Base-by-base conservation (phyloP, 2,113 vertebrate species). In the Hippolais icterina region DNA sequence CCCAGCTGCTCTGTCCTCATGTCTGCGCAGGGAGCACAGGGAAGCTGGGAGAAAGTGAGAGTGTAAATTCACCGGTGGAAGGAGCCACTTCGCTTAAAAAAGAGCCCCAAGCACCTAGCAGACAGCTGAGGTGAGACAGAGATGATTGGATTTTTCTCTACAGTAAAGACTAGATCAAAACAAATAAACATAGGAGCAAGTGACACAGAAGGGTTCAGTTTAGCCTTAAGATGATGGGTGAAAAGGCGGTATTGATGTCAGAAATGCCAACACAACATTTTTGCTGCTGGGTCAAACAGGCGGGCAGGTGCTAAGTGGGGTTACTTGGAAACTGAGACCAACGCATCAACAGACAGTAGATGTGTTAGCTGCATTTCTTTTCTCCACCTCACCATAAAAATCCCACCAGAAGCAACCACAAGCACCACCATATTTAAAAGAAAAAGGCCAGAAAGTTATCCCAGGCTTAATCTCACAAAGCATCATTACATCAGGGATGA, bases 211-310 rank as follows among this genome's bases (percentile, higher is more conserved):
- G 65, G 49, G 88, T 75, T 87, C 88, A 59, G 88, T 92, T 94
- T 83, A 87, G 83, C 80, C 86, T 84, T 81, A 83, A 86, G 83
- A 86, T 56, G 86, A 94, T 60, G 72, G 83, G 68, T 70, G 70
- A 83, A 95, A 71, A 86, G 60, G 72, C 2, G 1, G 56, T 46
- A 83, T 47, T 89, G 85, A 83, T 95, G 90, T 93, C 92, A 94
- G 72, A 93, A 95, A 85, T 83, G 88, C 75, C 84, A 87, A 88
- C 87, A 74, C 52, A 90, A 80, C 50, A 35, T 83, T 90, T 94
- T 37, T 75, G 69, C 63, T 90, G 88, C 64, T 5, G 21, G 86
- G 90, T 94, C 90, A 96, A 74, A 57, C 44, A 66, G 56, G 78
- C 27, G 0, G 66, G 84, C 91, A 90, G 49, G 78, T 84, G 89